Percentiles rank a stretch among this genome's conserved stretches.
phyloP scores from a whole-genome alignment of 1,140 invertebrate species.

The Leptonema lineaticorne region DNA sequence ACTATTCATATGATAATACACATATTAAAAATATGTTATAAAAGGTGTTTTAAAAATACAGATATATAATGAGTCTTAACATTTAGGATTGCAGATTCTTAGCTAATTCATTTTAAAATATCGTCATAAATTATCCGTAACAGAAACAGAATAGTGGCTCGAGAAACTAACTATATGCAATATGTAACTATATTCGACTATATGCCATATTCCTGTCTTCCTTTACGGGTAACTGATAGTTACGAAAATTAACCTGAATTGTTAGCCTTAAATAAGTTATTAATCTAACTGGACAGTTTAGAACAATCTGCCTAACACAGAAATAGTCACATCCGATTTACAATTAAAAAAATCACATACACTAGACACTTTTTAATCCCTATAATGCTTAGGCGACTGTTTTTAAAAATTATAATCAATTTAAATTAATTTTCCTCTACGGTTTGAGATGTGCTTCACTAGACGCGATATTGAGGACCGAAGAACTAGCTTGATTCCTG shows the following conservation, averaged over 20 bases:
- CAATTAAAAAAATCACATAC: constrained; percentile 10
- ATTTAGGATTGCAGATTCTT: too few species aligned
- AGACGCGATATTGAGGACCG: constrained; percentile 5
- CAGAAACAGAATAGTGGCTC: constrained; percentile 30
- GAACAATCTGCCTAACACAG: constrained; percentile 38
- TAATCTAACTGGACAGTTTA: constrained; percentile 36
- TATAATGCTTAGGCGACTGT: constrained; percentile 24
- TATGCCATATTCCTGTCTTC: constrained; percentile 34
- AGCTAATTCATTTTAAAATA: not conserved
- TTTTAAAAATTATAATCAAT: constrained; percentile 6
- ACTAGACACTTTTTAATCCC: constrained; percentile 28
- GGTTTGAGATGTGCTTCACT: constrained; percentile 16
- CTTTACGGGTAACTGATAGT: constrained; percentile 37
- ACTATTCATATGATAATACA: not conserved
- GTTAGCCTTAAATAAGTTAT: constrained; percentile 13
- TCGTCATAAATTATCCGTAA: constrained; percentile 36
- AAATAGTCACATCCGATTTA: constrained; percentile 18
- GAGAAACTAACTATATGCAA: constrained; percentile 14
- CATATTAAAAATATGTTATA: constrained; percentile 7
- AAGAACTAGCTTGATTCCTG: constrained; percentile 31
- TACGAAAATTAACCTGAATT: constrained; percentile 11
- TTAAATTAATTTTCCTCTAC: constrained; percentile 23
- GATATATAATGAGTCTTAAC: not conserved
- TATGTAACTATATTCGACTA: constrained; percentile 1
- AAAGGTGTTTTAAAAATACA: not conserved